Base-by-base conservation (phyloP, 2,888 invertebrate species). In the Eupithecia tripunctaria region DNA sequence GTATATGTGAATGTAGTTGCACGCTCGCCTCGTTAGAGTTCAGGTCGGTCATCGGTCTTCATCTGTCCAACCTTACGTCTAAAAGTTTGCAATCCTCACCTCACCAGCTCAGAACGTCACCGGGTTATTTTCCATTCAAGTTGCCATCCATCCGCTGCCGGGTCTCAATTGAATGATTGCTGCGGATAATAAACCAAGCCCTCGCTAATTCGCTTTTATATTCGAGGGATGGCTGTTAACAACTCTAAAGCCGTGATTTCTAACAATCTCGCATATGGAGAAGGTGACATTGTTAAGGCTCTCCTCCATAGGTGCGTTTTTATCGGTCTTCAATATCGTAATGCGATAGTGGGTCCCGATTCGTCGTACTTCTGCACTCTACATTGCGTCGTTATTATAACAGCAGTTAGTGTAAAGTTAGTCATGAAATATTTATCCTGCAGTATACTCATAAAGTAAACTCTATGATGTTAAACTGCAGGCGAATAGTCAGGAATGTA, bases 161-260 rank as follows among this genome's bases (percentile, higher is more conserved):
- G 36, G 14, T 38, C 78, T 84, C 84, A 86, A 90, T 89, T 88
- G 88, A 82, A 89, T 87, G 88, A 90, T 89, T 86, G 82, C 60
- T 38, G 75, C 76, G 77, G 69, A 71, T 59, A 25, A 29, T 72
- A 72, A 41, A 70, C 64, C 60, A 63, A 67, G 69, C 70, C 72
- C 66, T 67, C 62, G 38, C 71, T 69, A 70, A 71, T 71, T 71
- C n/a, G 38, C 51, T 68, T 71, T 38, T 36, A 63, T 41, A 51
- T 60, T 65, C 21, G 66, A 71, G 64, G 21, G 74, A 32, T 63
- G 71, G 15, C 32, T 32, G 7, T 8, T 18, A 8, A 18, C 38
- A 43, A 56, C 15, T 27, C 7, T 60, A 59, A 66, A 66, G 18
- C 18, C 18, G 29, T 56, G 56, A 56, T 56, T 56, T 14, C 12